Conservation (phyloP, 2,113 vertebrate genomes). For the Mohoua ochrocephala region DNA sequence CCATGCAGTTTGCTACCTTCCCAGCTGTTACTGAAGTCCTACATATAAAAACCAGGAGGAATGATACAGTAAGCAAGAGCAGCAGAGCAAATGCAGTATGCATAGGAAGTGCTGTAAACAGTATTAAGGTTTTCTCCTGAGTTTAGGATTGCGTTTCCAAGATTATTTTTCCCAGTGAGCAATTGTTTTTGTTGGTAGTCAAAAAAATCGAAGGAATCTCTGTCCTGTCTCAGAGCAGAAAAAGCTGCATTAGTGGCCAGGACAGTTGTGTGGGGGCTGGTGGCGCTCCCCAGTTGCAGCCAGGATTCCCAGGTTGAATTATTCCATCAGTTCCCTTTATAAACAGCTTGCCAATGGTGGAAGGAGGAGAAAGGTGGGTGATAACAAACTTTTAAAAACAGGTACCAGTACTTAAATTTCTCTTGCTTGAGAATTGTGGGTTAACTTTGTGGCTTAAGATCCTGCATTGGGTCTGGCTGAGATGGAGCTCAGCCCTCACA, state of each 20-base stretch:
- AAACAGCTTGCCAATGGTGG: background rate
- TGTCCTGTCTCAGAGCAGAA: background rate
- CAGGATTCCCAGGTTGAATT: background rate
- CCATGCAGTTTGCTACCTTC: background rate
- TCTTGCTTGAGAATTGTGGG: background rate
- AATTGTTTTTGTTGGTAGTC: background rate
- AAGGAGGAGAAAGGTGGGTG: background rate
- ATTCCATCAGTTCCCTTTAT: background rate
- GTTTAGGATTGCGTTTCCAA: background rate
- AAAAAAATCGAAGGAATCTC: background rate
- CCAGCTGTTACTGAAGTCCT: background rate
- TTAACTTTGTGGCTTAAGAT: background rate
- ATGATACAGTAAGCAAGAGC: background rate
- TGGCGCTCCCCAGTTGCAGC: background rate
- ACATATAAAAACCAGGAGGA: background rate
- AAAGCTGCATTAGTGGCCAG: background rate
- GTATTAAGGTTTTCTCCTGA: background rate
- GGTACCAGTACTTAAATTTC: background rate
- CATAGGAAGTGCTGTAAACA: background rate
- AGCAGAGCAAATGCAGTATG: background rate
- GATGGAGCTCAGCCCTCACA: background rate
- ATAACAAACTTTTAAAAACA: background rate
- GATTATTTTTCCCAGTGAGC: background rate
- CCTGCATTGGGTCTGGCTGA: background rate
- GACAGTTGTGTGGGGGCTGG: background rate